phyloP scores from a whole-genome alignment of 2,797 vertebrate species.

The Kryptolebias ocellatus region DNA sequence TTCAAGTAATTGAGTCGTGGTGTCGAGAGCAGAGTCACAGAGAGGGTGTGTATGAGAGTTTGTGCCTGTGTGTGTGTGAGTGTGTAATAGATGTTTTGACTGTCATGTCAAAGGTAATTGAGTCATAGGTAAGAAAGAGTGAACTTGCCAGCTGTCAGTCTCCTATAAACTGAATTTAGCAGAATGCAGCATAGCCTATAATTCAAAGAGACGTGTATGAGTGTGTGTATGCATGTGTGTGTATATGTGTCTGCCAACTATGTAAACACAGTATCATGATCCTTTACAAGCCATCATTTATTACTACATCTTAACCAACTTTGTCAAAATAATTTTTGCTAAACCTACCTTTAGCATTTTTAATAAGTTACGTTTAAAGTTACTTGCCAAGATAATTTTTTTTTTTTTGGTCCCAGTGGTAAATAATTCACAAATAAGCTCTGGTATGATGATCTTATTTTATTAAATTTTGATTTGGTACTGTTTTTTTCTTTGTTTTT shows the following conservation, averaged over 20 bases:
- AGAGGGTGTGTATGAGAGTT: slow-evolving; percentile 12
- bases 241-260: neutral
- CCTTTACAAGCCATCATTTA: too few species aligned
- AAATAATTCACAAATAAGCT: too few species aligned
- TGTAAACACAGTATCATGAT: too few species aligned
- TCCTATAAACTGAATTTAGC: slow-evolving; percentile 51
- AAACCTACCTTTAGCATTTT: too few species aligned
- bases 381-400: too few species aligned
- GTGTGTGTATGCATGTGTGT: slow-evolving; percentile 9
- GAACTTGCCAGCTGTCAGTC: slow-evolving; percentile 73
- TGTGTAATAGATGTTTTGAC: slow-evolving; percentile 63
- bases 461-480: too few species aligned
- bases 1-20: slow-evolving; percentile 70
- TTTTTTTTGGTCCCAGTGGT: too few species aligned
- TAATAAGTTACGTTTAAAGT: too few species aligned
- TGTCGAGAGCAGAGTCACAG: slow-evolving; percentile 35
- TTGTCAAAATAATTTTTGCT: too few species aligned
- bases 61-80: slow-evolving; percentile 7
- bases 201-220: slow-evolving; percentile 39
- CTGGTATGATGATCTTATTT: too few species aligned
- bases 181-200: slow-evolving; percentile 41
- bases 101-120: slow-evolving; percentile 71
- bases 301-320: too few species aligned
- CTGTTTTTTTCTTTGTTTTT: too few species aligned
- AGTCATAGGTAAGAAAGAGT: slow-evolving; percentile 55